Base-by-base conservation (phyloP, 2,888 invertebrate genomes). In the Cephus runcator region DNA sequence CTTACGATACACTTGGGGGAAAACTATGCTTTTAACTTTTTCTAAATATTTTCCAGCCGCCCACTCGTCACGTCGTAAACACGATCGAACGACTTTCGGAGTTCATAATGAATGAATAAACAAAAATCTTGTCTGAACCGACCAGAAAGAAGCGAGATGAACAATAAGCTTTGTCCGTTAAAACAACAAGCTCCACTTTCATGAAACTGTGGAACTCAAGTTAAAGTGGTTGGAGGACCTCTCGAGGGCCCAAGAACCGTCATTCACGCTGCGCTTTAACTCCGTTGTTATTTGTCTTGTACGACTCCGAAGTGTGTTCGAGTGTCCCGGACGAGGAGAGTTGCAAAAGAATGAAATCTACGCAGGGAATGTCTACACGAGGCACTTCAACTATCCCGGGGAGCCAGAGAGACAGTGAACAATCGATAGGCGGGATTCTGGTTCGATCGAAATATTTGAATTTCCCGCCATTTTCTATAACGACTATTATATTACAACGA, bases 381-480 rank as follows among this genome's bases (percentile, higher is more conserved):
- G 56, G 56, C 56, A 56, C 31, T 36, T 73, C 73, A 73, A 76
- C 69, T 73, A 56, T 77, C 75, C 73, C 71, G 74, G 75, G 79
- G 79, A 83, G 81, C 82, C 83, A 76, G 82, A 83, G 79, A 83
- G 79, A 82, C 79, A 73, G 75, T 73, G 56, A 56, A 56, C 56
- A 56, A 56, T 56, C 56, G 56, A 56, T 56, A 9, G 23, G 23
- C 56, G 56, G 56, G 56, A 23, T 56, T 56, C 23, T 56, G 23
- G 56, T 56, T 23, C 23, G 23, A 9, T 23, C 6, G 56, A 56
- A 9, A 2, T 56, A 56, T 56, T 56, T 56, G 23, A 56, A 56
- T 56, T 56, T 56, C 56, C 56, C 56, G 56, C 56, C 23, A 2
- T 23, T 56, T 56, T 9, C 23, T 56, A 56, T 56, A 9, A 56